A percentile compares a stretch with the other conserved stretches of the same genome.
phyloP scores from a whole-genome alignment of 2,113 vertebrate genomes.

The Rhadina sibilatrix region DNA sequence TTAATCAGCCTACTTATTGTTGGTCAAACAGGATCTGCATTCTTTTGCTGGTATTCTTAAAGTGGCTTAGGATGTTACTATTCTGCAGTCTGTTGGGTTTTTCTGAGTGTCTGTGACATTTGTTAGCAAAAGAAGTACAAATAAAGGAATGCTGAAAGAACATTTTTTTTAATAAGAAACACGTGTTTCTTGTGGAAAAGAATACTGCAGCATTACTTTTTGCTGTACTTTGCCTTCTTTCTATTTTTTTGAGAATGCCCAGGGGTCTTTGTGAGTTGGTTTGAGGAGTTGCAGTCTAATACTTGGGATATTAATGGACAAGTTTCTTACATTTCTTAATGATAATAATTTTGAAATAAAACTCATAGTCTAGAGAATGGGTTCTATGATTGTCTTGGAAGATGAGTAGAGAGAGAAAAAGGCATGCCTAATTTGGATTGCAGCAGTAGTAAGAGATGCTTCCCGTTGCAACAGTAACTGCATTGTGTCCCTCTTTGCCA shows the following conservation, averaged over 20 bases:
- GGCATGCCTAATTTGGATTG: neutral
- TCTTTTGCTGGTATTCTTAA: neutral
- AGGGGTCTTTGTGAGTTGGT: neutral
- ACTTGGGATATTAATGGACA: neutral
- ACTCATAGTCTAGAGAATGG: neutral
- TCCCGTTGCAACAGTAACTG: neutral
- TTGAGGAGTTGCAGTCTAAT: neutral
- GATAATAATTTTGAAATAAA: neutral
- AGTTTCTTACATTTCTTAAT: neutral
- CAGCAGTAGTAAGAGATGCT: neutral
- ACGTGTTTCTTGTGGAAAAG: neutral
- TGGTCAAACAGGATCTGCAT: neutral
- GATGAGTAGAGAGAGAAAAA: neutral
- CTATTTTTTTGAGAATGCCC: neutral
- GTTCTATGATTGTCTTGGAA: neutral
- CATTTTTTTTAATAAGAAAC: neutral
- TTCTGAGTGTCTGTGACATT: neutral
- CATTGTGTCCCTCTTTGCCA: neutral
- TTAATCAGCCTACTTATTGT: neutral
- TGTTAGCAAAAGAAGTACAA: neutral
- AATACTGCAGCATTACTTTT: neutral
- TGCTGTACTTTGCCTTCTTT: neutral
- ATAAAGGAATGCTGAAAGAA: neutral
- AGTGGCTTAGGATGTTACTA: neutral
- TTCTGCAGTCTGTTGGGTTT: neutral